A percentile compares a stretch with the other conserved stretches of the same genome.
phyloP scores from a whole-genome alignment of 2,888 invertebrate species.

The Drosophila subquinaria region DNA sequence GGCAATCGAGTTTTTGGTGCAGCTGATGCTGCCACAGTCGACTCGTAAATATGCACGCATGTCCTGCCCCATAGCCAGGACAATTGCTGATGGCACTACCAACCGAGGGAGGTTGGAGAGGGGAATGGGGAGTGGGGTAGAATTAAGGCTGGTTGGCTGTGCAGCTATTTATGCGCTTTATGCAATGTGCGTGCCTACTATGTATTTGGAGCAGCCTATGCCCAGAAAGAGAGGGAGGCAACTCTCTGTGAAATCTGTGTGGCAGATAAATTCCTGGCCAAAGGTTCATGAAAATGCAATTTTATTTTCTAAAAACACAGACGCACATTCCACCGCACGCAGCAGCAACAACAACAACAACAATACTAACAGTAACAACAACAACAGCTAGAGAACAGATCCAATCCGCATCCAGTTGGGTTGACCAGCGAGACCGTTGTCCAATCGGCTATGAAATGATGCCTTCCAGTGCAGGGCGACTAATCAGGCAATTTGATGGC shows the following conservation, averaged over 20 bases:
- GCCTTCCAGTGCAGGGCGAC: conserved; percentile 68
- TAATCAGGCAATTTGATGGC: conserved; percentile 67
- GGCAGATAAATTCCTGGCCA: conserved; percentile 76
- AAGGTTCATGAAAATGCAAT: conserved; percentile 85
- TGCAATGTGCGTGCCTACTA: conserved; percentile 72
- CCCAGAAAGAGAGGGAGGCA: not conserved
- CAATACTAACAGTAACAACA: conserved; percentile 1
- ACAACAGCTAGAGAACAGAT: conserved; percentile 28
- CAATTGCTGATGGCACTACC: conserved; percentile 54
- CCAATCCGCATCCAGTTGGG: conserved; percentile 53
- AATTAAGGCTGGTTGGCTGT: conserved; percentile 28
- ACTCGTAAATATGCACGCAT: conserved; percentile 82
- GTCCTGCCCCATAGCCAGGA: conserved; percentile 64
- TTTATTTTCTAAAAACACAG: conserved; percentile 82
- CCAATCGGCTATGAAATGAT: conserved; percentile 80
- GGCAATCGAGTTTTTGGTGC: conserved; percentile 81
- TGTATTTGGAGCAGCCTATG: conserved; percentile 36
- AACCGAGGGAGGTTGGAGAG: not conserved
- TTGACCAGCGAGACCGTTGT: conserved; percentile 64
- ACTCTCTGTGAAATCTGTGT: conserved; percentile 73
- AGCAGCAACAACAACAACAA: conserved; percentile 21
- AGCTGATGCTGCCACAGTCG: conserved; percentile 80
- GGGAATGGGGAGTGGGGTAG: not conserved
- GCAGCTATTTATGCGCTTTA: conserved; percentile 81
- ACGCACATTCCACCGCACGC: conserved; percentile 56